Percentiles rank a stretch among this genome's conserved stretches.
These are phyloP conservation scores for Corydoras sp. DNA, from an alignment of 2,113 vertebrate genomes.

Conservation along the genomic window DNA sequence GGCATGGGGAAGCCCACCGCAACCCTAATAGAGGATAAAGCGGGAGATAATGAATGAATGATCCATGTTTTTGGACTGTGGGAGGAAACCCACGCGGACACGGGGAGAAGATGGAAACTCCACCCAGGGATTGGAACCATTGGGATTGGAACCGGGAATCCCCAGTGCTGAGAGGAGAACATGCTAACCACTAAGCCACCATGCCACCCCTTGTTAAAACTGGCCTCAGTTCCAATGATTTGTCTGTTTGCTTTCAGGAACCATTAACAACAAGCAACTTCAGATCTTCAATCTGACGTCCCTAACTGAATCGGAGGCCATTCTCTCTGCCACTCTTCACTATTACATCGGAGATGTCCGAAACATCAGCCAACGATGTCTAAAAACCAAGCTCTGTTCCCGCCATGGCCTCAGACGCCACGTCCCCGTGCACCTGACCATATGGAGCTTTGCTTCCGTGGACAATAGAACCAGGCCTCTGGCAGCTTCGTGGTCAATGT, in stretches of 20 bases:
- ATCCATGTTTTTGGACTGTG: too few relatives aligned
- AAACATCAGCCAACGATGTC: slow-evolving; percentile 58
- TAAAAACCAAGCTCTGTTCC: slow-evolving; percentile 49
- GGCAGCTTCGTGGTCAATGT: slow-evolving; percentile 71
- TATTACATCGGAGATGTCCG: slow-evolving; percentile 75
- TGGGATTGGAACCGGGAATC: too few relatives aligned
- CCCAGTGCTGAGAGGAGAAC: too few relatives aligned
- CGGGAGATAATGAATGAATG: too few relatives aligned
- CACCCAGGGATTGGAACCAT: too few relatives aligned
- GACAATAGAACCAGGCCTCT: slow-evolving; percentile 66
- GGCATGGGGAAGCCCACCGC: too few relatives aligned
- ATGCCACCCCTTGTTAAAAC: too few relatives aligned
- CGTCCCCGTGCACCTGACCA: slow-evolving; percentile 67
- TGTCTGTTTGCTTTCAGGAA: slow-evolving; percentile 58
- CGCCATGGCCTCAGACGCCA: slow-evolving; percentile 54
- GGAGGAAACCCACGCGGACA: too few relatives aligned
- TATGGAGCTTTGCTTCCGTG: slow-evolving; percentile 72
- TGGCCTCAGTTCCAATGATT: not conserved
- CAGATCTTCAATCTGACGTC: slow-evolving; percentile 90
- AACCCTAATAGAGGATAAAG: too few relatives aligned
- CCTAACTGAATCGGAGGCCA: slow-evolving; percentile 82
- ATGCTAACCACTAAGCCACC: too few relatives aligned
- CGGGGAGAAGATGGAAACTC: too few relatives aligned
- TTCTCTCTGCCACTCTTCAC: slow-evolving; percentile 85
- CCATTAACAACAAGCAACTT: slow-evolving; percentile 62